Conservation (phyloP, 2,113 vertebrate species). For the Oryzias javanicus region DNA sequence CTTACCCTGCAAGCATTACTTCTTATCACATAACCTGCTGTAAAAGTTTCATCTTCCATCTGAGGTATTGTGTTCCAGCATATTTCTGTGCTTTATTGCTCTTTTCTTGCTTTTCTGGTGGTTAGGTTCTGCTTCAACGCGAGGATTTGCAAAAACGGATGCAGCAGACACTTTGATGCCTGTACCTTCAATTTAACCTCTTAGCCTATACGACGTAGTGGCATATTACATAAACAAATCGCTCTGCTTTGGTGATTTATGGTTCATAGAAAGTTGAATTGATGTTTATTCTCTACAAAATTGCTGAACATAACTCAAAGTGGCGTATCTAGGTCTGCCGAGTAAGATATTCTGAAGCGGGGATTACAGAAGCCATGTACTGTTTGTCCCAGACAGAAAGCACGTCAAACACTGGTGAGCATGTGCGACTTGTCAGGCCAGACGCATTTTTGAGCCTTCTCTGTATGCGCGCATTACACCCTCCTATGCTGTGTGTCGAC, state of each 20-base stretch:
- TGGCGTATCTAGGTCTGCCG: slow-evolving; percentile 55
- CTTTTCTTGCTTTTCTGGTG: slow-evolving; percentile 18
- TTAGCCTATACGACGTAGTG: slow-evolving; percentile 26
- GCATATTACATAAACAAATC: slow-evolving; percentile 44
- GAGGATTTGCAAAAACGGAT: slow-evolving; percentile 22
- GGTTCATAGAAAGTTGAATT: slow-evolving; percentile 55
- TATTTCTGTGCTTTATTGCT: slow-evolving; percentile 1
- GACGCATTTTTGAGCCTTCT: slow-evolving; percentile 38
- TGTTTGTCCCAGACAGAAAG: slow-evolving; percentile 46
- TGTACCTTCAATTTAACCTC: slow-evolving; percentile 35
- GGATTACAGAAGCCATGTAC: slow-evolving; percentile 51
- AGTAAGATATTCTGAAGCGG: slow-evolving; percentile 46
- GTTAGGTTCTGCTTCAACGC: slow-evolving; percentile 28
- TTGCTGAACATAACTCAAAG: slow-evolving; percentile 50
- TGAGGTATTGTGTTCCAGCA: slow-evolving; percentile 8
- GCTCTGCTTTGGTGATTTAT: slow-evolving; percentile 43
- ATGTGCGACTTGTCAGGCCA: slow-evolving; percentile 45
- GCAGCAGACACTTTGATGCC: slow-evolving; percentile 12
- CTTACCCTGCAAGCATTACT: slow-evolving; percentile 29
- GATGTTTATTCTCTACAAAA: slow-evolving; percentile 62
- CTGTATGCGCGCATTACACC: slow-evolving; percentile 19
- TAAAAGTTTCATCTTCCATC: slow-evolving; percentile 14
- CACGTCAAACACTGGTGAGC: slow-evolving; percentile 36
- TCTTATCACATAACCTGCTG: slow-evolving; percentile 24
- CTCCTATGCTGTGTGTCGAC: slow-evolving; percentile 8